These are phyloP conservation scores for Hystrix brachyura DNA, from an alignment of 2,113 vertebrate species.

Conservation along the genomic window DNA sequence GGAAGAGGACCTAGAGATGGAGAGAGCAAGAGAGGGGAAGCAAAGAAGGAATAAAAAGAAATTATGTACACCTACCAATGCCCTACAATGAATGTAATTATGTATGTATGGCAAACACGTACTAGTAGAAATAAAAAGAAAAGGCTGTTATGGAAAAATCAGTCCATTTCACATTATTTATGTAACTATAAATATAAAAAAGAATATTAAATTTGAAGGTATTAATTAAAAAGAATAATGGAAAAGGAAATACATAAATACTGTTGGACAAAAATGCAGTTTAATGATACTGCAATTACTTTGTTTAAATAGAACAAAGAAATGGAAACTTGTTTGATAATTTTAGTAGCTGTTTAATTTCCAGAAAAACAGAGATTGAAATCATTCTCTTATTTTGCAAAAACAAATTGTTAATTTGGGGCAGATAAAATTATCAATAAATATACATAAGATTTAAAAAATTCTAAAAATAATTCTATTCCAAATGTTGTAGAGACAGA, in stretches of 20 bases:
- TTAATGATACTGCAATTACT: neutral
- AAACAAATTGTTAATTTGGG: neutral
- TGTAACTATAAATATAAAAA: constrained; percentile 25
- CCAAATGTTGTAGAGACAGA: neutral
- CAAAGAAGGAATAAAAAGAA: no score
- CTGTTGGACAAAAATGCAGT: neutral
- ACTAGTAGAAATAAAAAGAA: neutral
- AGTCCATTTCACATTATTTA: neutral
- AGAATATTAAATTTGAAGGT: neutral
- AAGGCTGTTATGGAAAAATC: neutral
- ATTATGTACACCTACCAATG: no score
- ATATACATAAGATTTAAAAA: neutral
- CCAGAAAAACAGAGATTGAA: neutral
- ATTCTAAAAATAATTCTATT: constrained; percentile 46
- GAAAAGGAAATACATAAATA: constrained; percentile 23
- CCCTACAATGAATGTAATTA: no score
- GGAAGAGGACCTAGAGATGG: no score
- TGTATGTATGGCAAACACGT: no score
- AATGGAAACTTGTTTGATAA: neutral
- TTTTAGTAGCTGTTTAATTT: neutral
- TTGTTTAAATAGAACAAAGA: neutral
- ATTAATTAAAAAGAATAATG: constrained; percentile 10
- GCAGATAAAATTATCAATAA: constrained; percentile 2
- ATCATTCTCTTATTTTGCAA: neutral
- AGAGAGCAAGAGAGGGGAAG: no score